Evolutionary conservation across 2,888 invertebrate species (phyloP).

Genomic region (Nephrotoma appendiculata): DNA sequence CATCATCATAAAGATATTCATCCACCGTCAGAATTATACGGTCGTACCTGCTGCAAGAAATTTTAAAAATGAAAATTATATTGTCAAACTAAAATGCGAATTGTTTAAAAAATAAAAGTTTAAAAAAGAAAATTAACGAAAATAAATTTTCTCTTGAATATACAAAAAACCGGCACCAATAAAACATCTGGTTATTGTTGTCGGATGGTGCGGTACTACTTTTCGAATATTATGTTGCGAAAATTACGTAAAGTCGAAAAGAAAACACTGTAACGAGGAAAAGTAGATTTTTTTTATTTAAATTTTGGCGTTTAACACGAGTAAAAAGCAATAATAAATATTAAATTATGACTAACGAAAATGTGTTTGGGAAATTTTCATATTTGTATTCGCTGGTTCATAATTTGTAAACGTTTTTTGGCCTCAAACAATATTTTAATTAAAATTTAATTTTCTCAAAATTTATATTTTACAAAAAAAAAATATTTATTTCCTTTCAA

Average conservation of each 20-base stretch:
- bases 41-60: neutral
- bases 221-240: neutral
- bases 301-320: neutral
- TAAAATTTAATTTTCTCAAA: neutral
- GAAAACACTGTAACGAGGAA: neutral
- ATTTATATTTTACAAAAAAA: neutral
- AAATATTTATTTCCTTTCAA: neutral
- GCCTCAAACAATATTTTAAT: neutral
- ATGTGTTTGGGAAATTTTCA: neutral
- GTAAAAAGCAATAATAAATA: neutral
- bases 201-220: neutral
- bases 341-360: neutral
- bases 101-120: neutral
- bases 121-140: neutral
- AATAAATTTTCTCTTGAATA: neutral
- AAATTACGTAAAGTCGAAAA: neutral
- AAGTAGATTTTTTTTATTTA: neutral
- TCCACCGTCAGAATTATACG: neutral
- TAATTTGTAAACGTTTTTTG: neutral
- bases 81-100: neutral
- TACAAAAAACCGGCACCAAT: neutral
- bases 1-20: neutral
- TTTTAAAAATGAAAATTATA: neutral
- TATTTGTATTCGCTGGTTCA: neutral
- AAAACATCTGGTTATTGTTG: neutral